A percentile compares a stretch with the other conserved stretches of the same genome.
Conservation (phyloP, 2,113 vertebrate species). For the Calypte anna region DNA sequence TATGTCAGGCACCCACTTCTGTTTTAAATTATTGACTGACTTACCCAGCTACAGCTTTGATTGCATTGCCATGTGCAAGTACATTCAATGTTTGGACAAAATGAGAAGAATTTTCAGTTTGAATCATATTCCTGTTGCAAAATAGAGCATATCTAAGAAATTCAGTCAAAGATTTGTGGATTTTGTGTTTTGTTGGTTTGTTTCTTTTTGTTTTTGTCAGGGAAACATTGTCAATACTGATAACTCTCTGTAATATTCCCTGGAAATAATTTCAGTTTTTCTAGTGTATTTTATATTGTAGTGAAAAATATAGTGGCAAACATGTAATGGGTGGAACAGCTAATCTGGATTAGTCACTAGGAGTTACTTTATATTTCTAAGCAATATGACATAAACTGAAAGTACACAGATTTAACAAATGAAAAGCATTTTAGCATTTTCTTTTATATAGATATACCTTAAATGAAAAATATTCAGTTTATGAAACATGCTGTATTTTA, state of each 20-base stretch:
- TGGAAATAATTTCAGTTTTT: slow-evolving; percentile 3
- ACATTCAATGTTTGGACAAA: background rate
- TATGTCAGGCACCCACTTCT: background rate
- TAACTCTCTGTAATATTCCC: background rate
- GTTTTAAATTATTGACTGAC: rapidly evolving
- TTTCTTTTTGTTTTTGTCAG: background rate
- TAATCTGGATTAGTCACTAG: background rate
- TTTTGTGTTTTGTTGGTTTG: too few relatives aligned
- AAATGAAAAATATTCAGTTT: background rate
- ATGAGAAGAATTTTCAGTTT: slow-evolving; percentile 35
- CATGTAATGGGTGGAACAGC: background rate
- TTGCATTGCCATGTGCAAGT: background rate
- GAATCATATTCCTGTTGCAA: slow-evolving; percentile 29
- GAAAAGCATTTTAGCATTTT: background rate
- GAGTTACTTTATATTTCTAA: background rate
- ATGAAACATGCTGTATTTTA: background rate
- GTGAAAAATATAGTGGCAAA: background rate
- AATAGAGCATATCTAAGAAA: background rate
- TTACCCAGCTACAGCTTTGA: background rate
- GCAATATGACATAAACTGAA: slow-evolving; percentile 37
- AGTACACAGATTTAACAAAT: background rate
- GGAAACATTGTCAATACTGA: background rate
- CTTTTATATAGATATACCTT: background rate
- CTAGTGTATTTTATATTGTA: background rate
- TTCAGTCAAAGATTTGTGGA: background rate